These are phyloP conservation scores for Heterotis niloticus DNA, from an alignment of 2,113 vertebrate species.

Conservation along the genomic window DNA sequence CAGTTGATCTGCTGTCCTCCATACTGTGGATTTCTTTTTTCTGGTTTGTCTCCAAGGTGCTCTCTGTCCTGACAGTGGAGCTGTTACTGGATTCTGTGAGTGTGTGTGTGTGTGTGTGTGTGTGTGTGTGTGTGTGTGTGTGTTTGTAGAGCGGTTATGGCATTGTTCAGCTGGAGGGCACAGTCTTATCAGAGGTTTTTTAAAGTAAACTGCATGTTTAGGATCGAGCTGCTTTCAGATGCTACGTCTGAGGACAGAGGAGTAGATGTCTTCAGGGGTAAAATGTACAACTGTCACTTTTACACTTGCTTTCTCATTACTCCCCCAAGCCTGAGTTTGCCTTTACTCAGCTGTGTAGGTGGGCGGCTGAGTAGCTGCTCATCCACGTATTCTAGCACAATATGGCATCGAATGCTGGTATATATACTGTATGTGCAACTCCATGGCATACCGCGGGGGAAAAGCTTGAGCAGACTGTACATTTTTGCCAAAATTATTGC, in stretches of 20 bases:
- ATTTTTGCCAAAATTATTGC: too few species aligned
- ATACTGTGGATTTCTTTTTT: conserved; percentile 24
- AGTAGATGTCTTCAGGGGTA: not conserved
- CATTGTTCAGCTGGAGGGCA: conserved; percentile 42
- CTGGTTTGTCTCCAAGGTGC: not conserved
- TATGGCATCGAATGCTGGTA: not conserved
- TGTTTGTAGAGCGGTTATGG: conserved; percentile 9
- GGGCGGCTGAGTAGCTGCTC: not conserved
- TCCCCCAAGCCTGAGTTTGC: not conserved
- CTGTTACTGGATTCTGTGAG: not conserved
- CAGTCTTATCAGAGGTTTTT: conserved; percentile 30
- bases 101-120: not conserved
- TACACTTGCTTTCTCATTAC: not conserved
- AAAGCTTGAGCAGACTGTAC: too few species aligned
- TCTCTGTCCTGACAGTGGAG: not conserved
- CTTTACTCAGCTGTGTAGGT: conserved; percentile 18
- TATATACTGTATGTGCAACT: not conserved
- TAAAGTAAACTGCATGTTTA: conserved; percentile 21
- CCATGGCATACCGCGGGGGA: not conserved
- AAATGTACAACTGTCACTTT: not conserved
- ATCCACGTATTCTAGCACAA: not conserved
- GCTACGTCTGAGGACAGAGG: not conserved
- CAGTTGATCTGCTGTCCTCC: conserved; percentile 2
- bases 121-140: not conserved
- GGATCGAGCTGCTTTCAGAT: conserved; percentile 21